Base-by-base conservation (phyloP, 2,113 vertebrate species). In the Procavia capensis region DNA sequence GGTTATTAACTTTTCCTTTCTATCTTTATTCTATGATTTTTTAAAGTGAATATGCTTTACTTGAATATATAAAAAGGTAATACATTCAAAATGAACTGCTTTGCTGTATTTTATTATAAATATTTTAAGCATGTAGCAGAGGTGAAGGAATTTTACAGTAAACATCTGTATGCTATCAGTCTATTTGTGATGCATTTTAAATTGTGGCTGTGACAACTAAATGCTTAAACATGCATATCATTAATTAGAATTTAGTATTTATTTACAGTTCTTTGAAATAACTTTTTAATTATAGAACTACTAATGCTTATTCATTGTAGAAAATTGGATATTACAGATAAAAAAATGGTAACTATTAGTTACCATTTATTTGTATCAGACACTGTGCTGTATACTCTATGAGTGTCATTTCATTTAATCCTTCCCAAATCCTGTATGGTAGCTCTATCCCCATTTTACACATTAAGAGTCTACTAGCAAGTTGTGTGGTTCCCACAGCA, bases 181-280 rank as follows among this genome's bases (percentile, higher is more conserved):
- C 25, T 59, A 87, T 50, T 95, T 93, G 57, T 76, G 47, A 88
- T 24, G 7, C 9, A 64, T 91, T 88, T 83, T 85, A 90, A 83
- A 78, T 41, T 45, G 24, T 68, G 20, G 43, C 34, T 61, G 72
- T 64, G 5, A 22, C 17, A 59, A 59, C 8, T 81, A n/a, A 95
- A 45, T 68, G 78, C 63, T 39, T 87, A 87, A 87, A 8, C 39
- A 31, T 59, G 19, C 41, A 14, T 80, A 29, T 93, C 66, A 66
- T 78, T 61, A 83, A 80, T 88, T 93, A 24, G 7, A 91, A 83
- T 68, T 90, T 43, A 47, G 1, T 66, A 80, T 90, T 92, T 93
- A 63, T 70, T 92, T 87, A 66, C 10, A n/a, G 22, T 43, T 86
- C 72, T 63, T n/a, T 63, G 27, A 50, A 78, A 10, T 88, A 20